A percentile compares a stretch with the other conserved stretches of the same genome.
These are phyloP conservation scores for Drosophila mettleri DNA, from an alignment of 2,888 invertebrate genomes.

Conservation along the genomic window DNA sequence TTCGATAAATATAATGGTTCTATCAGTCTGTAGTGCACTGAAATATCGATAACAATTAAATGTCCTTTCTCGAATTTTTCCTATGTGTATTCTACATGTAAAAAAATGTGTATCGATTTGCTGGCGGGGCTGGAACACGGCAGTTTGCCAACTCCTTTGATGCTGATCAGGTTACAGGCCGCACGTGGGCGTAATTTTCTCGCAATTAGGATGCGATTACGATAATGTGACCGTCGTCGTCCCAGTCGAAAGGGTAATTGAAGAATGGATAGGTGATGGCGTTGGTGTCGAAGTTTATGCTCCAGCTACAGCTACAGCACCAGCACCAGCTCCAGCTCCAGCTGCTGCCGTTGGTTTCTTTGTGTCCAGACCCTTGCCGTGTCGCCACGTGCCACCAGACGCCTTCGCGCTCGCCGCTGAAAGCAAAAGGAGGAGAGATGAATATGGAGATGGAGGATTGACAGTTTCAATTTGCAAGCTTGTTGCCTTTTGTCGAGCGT, in stretches of 20 bases:
- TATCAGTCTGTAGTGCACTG: no score
- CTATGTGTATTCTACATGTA: no score
- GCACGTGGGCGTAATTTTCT: conserved; percentile 85
- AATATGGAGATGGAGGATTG: conserved; percentile 5
- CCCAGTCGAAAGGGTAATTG: conserved; percentile 83
- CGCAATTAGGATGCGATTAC: conserved; percentile 85
- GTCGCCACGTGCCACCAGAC: conserved; percentile 71
- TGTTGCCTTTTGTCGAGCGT: conserved; percentile 64
- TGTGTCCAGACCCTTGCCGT: conserved; percentile 41
- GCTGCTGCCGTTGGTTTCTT: conserved; percentile 28
- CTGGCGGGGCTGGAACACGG: neutral
- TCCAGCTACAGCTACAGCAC: conserved; percentile 24
- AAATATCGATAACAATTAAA: no score
- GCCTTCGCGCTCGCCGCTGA: conserved; percentile 46
- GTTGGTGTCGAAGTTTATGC: conserved; percentile 34
- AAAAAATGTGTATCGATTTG: conserved; percentile 32
- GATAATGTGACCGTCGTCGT: conserved; percentile 73
- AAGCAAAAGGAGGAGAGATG: neutral
- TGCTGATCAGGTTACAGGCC: conserved; percentile 84
- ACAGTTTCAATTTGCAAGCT: conserved; percentile 73
- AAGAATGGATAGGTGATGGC: conserved; percentile 70
- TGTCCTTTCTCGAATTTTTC: no score
- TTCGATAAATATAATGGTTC: no score
- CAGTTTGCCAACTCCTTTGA: conserved; percentile 60
- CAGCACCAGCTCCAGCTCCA: conserved; percentile 24